Percentiles rank a stretch among this genome's conserved stretches.
phyloP scores from a whole-genome alignment of 2,797 vertebrate genomes.

The Catamblyrhynchus diadema region DNA sequence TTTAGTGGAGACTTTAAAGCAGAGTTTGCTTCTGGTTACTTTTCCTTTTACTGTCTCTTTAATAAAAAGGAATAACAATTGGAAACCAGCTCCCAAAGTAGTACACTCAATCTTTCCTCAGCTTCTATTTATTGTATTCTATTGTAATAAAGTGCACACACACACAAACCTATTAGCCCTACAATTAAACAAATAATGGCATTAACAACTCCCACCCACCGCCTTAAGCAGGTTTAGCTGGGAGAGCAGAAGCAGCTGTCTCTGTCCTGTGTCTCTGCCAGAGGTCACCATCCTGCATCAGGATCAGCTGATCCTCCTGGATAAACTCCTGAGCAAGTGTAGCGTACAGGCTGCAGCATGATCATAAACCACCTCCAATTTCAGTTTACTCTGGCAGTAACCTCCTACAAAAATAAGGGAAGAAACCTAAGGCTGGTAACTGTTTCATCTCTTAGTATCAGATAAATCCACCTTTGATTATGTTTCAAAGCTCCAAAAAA shows the following conservation, averaged over 20 bases:
- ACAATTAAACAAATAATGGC: constrained; percentile 52
- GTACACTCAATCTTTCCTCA: background rate
- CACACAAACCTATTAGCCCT: background rate
- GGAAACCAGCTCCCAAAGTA: background rate
- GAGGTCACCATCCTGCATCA: constrained; percentile 46
- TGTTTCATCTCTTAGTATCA: constrained; percentile 1
- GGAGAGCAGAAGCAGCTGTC: constrained; percentile 51
- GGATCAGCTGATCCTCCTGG: constrained; percentile 62
- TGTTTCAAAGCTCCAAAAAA: constrained; percentile 17
- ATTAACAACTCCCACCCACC: constrained; percentile 47
- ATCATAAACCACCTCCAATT: constrained; percentile 55
- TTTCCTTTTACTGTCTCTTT: background rate
- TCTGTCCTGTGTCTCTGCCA: constrained; percentile 41
- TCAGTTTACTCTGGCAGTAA: constrained; percentile 45
- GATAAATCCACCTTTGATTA: constrained; percentile 34
- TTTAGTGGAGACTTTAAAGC: background rate
- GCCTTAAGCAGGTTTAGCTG: constrained; percentile 50
- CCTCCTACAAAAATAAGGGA: constrained; percentile 20
- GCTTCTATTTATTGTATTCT: background rate
- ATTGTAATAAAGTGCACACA: background rate
- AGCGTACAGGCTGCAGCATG: constrained; percentile 12
- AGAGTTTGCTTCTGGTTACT: background rate
- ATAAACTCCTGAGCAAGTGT: constrained; percentile 44
- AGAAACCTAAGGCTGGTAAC: constrained; percentile 24
- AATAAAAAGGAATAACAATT: background rate